phyloP scores from a whole-genome alignment of 1,140 invertebrate genomes.

The Sipha flava region DNA sequence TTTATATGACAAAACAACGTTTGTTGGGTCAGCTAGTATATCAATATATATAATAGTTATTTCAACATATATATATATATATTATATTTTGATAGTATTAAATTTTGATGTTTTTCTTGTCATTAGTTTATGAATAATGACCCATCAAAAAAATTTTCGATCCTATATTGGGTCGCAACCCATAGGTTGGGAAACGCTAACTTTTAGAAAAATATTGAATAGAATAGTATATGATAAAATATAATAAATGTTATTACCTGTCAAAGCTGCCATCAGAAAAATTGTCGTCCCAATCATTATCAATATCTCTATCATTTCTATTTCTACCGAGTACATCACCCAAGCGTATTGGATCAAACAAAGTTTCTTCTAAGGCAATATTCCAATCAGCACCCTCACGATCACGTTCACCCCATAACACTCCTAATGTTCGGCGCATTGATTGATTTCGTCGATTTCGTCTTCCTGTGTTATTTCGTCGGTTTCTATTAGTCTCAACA shows the following conservation, averaged over 20 bases:
- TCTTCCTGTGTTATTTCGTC: neutral
- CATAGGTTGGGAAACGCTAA: no score
- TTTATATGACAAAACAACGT: no score
- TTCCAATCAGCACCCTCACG: neutral
- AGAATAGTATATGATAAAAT: neutral
- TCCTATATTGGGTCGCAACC: no score
- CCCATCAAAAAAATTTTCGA: no score
- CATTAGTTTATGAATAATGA: no score
- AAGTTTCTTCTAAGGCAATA: neutral
- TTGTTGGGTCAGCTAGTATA: no score
- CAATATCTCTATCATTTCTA: constrained; percentile 14
- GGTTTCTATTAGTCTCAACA: neutral
- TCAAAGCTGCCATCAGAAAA: neutral
- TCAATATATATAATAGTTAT: no score
- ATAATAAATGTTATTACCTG: neutral
- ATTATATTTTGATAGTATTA: no score
- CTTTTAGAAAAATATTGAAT: neutral
- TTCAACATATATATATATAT: no score
- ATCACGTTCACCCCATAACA: neutral
- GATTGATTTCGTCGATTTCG: neutral
- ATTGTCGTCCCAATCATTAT: neutral
- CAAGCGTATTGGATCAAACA: constrained; percentile 11
- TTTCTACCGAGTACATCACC: constrained; percentile 7
- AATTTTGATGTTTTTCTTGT: no score
- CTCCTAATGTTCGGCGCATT: neutral